Percentiles rank a stretch among this genome's conserved stretches.
These are phyloP conservation scores for Anarsia innoxiella DNA, from an alignment of 2,888 invertebrate species.

Conservation along the genomic window DNA sequence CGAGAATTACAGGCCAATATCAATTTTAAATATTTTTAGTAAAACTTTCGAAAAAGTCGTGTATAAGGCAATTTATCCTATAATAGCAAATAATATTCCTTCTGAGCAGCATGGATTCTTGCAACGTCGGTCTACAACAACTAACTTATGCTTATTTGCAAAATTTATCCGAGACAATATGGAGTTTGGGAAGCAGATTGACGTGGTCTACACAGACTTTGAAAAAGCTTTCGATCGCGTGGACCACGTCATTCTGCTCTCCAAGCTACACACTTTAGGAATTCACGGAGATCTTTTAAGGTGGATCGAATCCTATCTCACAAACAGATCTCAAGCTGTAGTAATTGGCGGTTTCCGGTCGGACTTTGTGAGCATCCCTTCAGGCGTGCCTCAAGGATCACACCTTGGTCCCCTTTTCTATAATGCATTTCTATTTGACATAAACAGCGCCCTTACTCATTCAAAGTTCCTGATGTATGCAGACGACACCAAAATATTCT, in stretches of 20 bases:
- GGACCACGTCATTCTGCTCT: background rate
- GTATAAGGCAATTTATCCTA: background rate
- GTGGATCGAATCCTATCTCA: background rate
- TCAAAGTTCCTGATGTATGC: background rate
- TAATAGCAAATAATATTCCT: background rate
- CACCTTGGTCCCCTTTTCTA: background rate
- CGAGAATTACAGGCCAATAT: background rate
- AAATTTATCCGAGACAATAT: background rate
- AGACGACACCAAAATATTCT: background rate
- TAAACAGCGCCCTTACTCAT: background rate
- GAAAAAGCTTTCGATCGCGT: background rate
- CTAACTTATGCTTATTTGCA: background rate
- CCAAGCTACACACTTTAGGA: background rate
- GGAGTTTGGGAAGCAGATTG: background rate
- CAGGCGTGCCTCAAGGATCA: background rate
- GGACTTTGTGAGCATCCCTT: background rate
- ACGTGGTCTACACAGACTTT: slow-evolving; percentile 1
- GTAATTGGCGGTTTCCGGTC: background rate
- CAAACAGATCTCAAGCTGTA: background rate
- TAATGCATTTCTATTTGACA: background rate
- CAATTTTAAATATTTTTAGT: background rate
- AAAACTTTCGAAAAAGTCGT: background rate
- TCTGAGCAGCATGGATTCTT: background rate
- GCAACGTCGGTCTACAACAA: background rate
- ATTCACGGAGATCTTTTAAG: slow-evolving; percentile 1